Percentiles rank a stretch among this genome's conserved stretches.
phyloP scores from a whole-genome alignment of 2,888 invertebrate genomes.

The Drosophila meridionalis region DNA sequence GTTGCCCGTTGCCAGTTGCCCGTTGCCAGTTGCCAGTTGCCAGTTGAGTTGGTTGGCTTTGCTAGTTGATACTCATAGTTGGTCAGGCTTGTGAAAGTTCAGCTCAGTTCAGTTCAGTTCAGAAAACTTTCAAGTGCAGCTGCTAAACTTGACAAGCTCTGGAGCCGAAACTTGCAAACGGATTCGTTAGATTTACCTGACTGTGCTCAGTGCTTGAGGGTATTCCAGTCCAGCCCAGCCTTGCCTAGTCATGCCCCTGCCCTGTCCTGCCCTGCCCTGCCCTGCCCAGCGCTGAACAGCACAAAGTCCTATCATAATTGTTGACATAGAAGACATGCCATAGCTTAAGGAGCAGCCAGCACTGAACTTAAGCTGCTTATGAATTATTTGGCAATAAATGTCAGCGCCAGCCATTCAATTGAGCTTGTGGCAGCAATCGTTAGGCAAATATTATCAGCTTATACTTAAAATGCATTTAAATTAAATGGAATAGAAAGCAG shows the following conservation, averaged over 20 bases:
- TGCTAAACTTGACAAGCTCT: constrained; percentile 57
- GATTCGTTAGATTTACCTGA: constrained; percentile 54
- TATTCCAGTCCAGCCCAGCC: background rate
- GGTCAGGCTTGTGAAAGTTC: constrained; percentile 54
- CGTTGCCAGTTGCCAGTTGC: constrained; percentile 18
- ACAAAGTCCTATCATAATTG: constrained; percentile 45
- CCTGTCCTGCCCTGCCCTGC: background rate
- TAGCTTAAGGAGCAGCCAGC: constrained; percentile 31
- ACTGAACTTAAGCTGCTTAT: constrained; percentile 18
- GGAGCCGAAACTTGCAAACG: constrained; percentile 41
- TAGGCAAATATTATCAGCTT: constrained; percentile 15
- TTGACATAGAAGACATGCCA: constrained; percentile 45
- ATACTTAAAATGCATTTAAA: constrained; percentile 12
- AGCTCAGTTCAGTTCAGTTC: constrained; percentile 54
- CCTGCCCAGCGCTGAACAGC: constrained; percentile 1
- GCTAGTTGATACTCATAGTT: constrained; percentile 37
- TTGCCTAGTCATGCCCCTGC: background rate
- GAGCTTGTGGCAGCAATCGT: constrained; percentile 1
- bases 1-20: constrained; percentile 5
- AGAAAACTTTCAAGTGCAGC: constrained; percentile 76
- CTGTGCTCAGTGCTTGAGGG: constrained; percentile 19
- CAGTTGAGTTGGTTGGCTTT: constrained; percentile 22
- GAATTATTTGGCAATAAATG: constrained; percentile 46
- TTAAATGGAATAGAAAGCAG: background rate
- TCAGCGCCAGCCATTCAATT: constrained; percentile 39